Conservation (phyloP, 2,797 vertebrate genomes). For the Alfaro cultratus region DNA sequence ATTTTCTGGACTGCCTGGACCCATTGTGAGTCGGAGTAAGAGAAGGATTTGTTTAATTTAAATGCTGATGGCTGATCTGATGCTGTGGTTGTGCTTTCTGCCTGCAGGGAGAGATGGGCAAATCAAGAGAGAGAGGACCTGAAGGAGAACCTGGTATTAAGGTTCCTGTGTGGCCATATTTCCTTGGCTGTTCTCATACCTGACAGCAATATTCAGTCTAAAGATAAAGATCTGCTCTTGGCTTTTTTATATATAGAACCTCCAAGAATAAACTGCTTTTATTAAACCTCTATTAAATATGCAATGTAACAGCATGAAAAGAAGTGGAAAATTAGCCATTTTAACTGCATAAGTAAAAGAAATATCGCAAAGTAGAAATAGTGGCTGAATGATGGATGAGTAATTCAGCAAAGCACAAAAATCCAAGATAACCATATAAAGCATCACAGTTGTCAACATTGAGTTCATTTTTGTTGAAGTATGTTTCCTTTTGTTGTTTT, state of each 20-base stretch:
- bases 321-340: not conserved
- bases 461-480: not conserved
- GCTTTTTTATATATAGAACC: not conserved
- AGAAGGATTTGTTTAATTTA: not conserved
- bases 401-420: not conserved
- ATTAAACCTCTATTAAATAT: not conserved
- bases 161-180: constrained; percentile 78
- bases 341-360: not conserved
- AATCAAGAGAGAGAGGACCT: constrained; percentile 74
- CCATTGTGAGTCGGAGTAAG: constrained; percentile 71
- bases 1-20: constrained; percentile 78
- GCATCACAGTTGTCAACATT: not conserved
- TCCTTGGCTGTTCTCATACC: constrained; percentile 35
- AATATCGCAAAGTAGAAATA: not conserved
- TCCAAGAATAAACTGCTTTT: not conserved
- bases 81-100: constrained; percentile 18
- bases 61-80: not conserved
- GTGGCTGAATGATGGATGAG: not conserved
- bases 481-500: not conserved
- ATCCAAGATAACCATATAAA: not conserved
- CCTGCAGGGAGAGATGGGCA: constrained; percentile 80
- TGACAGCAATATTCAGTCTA: constrained; percentile 1
- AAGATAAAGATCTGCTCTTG: not conserved
- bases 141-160: constrained; percentile 86
- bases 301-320: not conserved